These are phyloP conservation scores for Melolontha melolontha DNA, from an alignment of 2,888 invertebrate genomes.

Conservation along the genomic window DNA sequence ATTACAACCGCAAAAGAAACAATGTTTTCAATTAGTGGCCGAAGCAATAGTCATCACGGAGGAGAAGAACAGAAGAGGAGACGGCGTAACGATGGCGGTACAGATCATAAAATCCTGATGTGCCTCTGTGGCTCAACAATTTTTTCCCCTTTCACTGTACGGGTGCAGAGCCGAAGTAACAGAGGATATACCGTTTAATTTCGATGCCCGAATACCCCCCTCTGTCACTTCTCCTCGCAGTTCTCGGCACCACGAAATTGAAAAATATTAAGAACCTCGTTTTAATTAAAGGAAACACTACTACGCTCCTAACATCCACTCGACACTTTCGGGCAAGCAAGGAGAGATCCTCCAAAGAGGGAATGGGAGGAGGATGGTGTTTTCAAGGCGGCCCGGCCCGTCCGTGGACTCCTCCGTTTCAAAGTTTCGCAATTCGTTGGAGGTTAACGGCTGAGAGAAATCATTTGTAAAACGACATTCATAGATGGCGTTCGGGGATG, in stretches of 20 bases:
- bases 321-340: slow-evolving; percentile 24
- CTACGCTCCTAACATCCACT: slow-evolving; percentile 40
- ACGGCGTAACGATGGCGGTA: slow-evolving; percentile 51
- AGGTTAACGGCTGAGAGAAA: slow-evolving; percentile 54
- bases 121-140: slow-evolving; percentile 45
- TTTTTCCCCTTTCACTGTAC: slow-evolving; percentile 19
- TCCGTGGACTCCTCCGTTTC: slow-evolving; percentile 32
- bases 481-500: slow-evolving; percentile 49
- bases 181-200: slow-evolving; percentile 58
- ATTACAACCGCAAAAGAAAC: slow-evolving; percentile 62
- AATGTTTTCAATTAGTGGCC: slow-evolving; percentile 64
- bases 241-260: slow-evolving; percentile 56
- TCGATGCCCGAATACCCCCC: slow-evolving; percentile 44
- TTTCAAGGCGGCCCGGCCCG: slow-evolving; percentile 44
- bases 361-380: slow-evolving; percentile 6
- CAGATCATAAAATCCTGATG: slow-evolving; percentile 61
- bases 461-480: slow-evolving; percentile 54
- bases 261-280: slow-evolving; percentile 64
- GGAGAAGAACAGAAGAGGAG: slow-evolving; percentile 43
- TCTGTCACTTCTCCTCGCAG: background rate
- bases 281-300: slow-evolving; percentile 63
- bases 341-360: background rate
- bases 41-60: slow-evolving; percentile 32
- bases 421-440: slow-evolving; percentile 54
- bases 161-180: background rate